These are phyloP conservation scores for Plotosus lineatus DNA, from an alignment of 2,113 vertebrate species.

Conservation along the genomic window DNA sequence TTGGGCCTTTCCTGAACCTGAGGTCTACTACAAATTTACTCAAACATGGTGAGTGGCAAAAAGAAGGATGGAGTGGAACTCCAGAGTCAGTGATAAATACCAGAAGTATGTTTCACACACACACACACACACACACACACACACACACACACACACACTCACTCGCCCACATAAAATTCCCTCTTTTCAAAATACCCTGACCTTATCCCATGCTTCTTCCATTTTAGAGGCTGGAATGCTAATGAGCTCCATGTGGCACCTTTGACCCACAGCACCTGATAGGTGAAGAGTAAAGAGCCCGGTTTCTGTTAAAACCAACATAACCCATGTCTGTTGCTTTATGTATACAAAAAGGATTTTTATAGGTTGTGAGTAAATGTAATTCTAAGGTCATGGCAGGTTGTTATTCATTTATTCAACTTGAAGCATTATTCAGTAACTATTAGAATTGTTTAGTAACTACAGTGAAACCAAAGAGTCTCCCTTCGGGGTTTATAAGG, in stretches of 20 bases:
- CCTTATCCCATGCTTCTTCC: slow-evolving; percentile 50
- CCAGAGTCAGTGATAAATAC: slow-evolving; percentile 33
- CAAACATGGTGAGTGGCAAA: slow-evolving; percentile 55
- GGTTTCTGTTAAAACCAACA: slow-evolving; percentile 47
- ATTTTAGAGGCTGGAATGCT: slow-evolving; percentile 64
- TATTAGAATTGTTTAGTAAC: slow-evolving; percentile 14
- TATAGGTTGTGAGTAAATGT: background rate
- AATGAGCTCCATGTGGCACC: slow-evolving; percentile 71
- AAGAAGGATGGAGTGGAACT: slow-evolving; percentile 58
- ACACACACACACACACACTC: slow-evolving; percentile 38
- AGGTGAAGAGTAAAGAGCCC: slow-evolving; percentile 67
- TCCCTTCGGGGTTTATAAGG: background rate
- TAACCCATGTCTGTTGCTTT: background rate
- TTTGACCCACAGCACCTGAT: slow-evolving; percentile 71
- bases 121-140: slow-evolving; percentile 4
- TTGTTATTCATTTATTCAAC: slow-evolving; percentile 3
- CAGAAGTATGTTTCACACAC: slow-evolving; percentile 35
- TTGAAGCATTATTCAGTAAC: slow-evolving; percentile 5
- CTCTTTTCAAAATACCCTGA: slow-evolving; percentile 40
- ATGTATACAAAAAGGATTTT: background rate
- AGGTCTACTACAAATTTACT: slow-evolving; percentile 57
- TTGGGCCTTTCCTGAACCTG: slow-evolving; percentile 57
- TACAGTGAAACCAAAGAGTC: background rate
- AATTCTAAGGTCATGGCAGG: background rate
- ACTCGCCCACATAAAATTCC: slow-evolving; percentile 58